Evolutionary conservation across 2,888 invertebrate species (phyloP).

Genomic region (Cistogaster globosa): DNA sequence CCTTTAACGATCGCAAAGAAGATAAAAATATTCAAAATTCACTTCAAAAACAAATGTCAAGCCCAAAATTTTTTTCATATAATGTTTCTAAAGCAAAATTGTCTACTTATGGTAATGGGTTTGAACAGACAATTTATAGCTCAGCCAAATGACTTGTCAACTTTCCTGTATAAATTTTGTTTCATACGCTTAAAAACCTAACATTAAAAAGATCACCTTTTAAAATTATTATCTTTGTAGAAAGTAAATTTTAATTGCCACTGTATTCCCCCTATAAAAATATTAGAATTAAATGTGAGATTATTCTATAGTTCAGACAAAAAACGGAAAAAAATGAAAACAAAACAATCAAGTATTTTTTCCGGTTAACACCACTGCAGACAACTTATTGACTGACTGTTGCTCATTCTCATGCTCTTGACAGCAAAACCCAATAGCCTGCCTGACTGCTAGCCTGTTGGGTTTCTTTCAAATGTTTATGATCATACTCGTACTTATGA

Average conservation of each 20-base stretch:
- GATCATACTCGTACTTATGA: slow-evolving; percentile 33
- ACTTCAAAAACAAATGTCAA: too few relatives aligned
- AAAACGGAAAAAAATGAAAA: slow-evolving; percentile 11
- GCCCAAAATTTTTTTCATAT: too few relatives aligned
- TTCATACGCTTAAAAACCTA: too few relatives aligned
- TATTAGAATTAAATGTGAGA: background rate
- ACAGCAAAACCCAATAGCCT: background rate
- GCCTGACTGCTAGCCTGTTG: slow-evolving; percentile 1
- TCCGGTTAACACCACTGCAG: slow-evolving; percentile 25
- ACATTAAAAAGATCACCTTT: too few relatives aligned
- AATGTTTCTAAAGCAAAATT: too few relatives aligned
- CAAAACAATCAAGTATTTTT: slow-evolving; percentile 34
- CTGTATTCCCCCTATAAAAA: background rate
- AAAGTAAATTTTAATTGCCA: slow-evolving; percentile 2
- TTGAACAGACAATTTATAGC: too few relatives aligned
- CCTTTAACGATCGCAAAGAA: too few relatives aligned
- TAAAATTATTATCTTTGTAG: background rate
- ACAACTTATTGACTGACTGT: background rate
- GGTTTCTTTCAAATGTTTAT: slow-evolving; percentile 31
- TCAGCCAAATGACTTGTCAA: too few relatives aligned
- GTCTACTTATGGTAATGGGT: too few relatives aligned
- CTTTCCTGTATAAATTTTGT: too few relatives aligned
- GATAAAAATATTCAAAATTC: too few relatives aligned
- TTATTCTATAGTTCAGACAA: slow-evolving; percentile 2
- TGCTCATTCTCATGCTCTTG: background rate